Base-by-base conservation (phyloP, 2,113 vertebrate genomes). In the Leptobrachium ailaonicum region DNA sequence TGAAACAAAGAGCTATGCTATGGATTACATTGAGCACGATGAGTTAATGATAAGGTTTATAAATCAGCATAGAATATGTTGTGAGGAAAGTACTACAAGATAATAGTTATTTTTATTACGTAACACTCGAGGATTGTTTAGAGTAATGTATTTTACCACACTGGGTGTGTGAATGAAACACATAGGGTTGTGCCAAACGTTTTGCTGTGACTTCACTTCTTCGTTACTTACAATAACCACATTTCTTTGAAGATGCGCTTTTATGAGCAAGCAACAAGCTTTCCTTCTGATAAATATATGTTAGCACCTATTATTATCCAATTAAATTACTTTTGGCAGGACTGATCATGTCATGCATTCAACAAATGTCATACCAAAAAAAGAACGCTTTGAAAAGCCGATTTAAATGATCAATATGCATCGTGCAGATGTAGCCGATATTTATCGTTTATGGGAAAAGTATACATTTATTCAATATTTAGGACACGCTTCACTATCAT, bases 261-360 rank as follows among this genome's bases (percentile, higher is more conserved):
- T 73, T 80, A 80, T 56, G 47, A 73, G 78, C 62, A 32, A 58
- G 50, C 58, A 20, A 69, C 66, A 14, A 7, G 60, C 60, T 62
- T 4, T 6, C 14, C 47, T 72, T 62, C 20, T 20, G 44, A 66
- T 73, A 80, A 73, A 40, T 80, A 67, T 80, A 73, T 44, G 62
- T 45, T 67, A 67, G 71, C 47, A 58, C 41, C 69, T 79, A 47
- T 73, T 74, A 80, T 80, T 80, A 80, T 80, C 71, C 62, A 80
- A 80, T 80, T 80, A 80, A 63, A 0, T 58, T n/a, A 40, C 41
- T 58, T 56, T 73, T 40, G 53, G 71, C 78, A 80, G 71, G 71
- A 73, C 73, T 20, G 41, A 44, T 73, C 78, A 66, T 67, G 78
- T 73, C 50, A 58, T 80, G 6, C 70, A 43, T 43, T 54, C 7